A percentile compares a stretch with the other conserved stretches of the same genome.
Evolutionary conservation across 1,140 invertebrate species (phyloP).

Genomic region (Penaeus indicus): DNA sequence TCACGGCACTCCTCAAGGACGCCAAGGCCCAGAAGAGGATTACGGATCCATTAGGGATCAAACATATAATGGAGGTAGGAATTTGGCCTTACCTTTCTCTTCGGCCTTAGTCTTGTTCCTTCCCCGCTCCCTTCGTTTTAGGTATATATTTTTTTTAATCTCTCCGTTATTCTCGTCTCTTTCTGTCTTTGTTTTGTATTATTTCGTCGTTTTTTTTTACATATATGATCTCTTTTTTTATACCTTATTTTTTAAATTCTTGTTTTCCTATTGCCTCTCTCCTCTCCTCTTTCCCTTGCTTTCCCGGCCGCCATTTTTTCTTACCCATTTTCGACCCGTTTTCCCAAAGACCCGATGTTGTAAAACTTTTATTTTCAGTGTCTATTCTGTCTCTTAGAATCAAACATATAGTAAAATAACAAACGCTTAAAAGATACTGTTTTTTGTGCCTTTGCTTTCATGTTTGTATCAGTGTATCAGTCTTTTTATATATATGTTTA

Average conservation of each 20-base stretch:
- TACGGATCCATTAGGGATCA: conserved; percentile 76
- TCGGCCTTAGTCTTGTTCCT: neutral
- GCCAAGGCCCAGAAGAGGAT: conserved; percentile 73
- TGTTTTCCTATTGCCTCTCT: too few species aligned
- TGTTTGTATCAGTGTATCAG: too few species aligned
- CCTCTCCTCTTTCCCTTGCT: too few species aligned
- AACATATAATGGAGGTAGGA: conserved; percentile 78
- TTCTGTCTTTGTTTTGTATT: neutral
- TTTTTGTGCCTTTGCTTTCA: too few species aligned
- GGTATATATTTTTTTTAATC: neutral
- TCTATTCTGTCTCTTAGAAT: too few species aligned
- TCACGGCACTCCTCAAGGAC: conserved; percentile 76
- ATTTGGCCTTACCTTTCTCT: neutral
- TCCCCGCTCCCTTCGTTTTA: neutral
- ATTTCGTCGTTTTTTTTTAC: neutral
- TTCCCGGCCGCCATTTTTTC: neutral
- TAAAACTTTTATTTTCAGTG: too few species aligned
- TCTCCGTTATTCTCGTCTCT: neutral
- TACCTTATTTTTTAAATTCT: neutral
- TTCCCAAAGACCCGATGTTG: neutral
- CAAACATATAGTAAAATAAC: too few species aligned
- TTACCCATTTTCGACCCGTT: neutral
- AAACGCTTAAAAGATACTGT: too few species aligned
- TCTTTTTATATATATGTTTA: too few species aligned
- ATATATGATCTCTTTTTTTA: neutral